Evolutionary conservation across 2,888 invertebrate species (phyloP), one percentile per base, ranked within the genome.

Genomic region (Dioctria linearis): DNA sequence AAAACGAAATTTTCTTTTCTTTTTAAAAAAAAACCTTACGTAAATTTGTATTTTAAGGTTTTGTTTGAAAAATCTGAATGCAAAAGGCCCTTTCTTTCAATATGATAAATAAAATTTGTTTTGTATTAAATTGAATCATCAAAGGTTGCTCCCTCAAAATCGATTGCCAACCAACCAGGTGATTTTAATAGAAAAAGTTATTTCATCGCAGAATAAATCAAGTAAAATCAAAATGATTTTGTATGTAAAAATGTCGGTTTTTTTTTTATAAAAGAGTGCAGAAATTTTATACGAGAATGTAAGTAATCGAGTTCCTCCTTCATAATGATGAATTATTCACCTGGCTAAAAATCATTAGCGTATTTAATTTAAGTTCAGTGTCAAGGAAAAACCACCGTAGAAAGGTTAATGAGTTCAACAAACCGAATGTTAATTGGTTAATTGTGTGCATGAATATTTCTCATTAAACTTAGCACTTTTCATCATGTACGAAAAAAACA

Each of bases 351-450:
- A 39, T 25, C n/a, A 37, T 40, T 71, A 51, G 11, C 51, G 51
- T 9, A 9, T n/a, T 54, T 54, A 71, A 71, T 57, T 54, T 11
- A 25, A 54, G 54, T 37, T 54, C 54, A 57, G 54, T 71, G 54
- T 71, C 54, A 71, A 25, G 69, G 42, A 37, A 25, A 25, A 46
- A 54, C 25, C 39, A n/a, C n/a, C 39, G 54, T 9, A 8, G 67
- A 67, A 67, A 67, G 46, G 67, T 67, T 67, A 67, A 67, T 46
- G 46, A 67, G 67, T 8, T 37, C 49, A 37, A 46, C 67, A 67
- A 54, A 39, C 39, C 71, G 54, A 37, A 46, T 46, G 71, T 54
- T 71, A 71, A 71, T 71, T 71, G 71, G 46, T 54, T 71, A 71
- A 71, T 71, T 71, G 71, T 54, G 71, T 6, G 54, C 25, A 25